Evolutionary conservation across 2,888 invertebrate genomes (phyloP), one percentile per base, ranked within the genome.

Genomic region (Drosophila suboccidentalis): DNA sequence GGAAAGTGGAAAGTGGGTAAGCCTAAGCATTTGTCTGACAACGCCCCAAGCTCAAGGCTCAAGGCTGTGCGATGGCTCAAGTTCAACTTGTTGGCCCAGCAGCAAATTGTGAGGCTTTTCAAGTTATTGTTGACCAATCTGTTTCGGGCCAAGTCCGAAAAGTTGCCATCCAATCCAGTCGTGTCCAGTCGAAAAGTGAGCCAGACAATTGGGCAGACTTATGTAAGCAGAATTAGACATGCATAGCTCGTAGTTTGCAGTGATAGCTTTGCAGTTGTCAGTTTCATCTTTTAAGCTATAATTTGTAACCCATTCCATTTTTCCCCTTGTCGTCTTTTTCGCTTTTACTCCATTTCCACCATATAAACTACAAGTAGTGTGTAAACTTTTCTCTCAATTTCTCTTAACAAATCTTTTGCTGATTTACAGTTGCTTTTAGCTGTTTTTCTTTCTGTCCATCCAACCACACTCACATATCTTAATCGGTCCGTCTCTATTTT

Each of bases 51-150:
- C 75, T 78, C 78, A 78, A 49, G 46, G 78, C 66, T 53, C 58
- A 49, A n/a, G 55, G 54, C 71, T 57, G 49, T 34, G 26, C 26
- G 55, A 29, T 11, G 53, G 61, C 83, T 86, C 83, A 86, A 83
- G 87, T 89, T 89, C 73, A 89, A 81, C 85, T 74, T 81, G 85
- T 69, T 81, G 75, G 76, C 58, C 62, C 64, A 62, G 84, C 64
- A 62, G 84, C 87, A 87, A 88, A 80, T 84, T 87, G 85, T 69
- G 68, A 71, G 82, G 70, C 68, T 68, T 87, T 89, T 80, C 83
- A 50, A 88, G 77, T 80, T 83, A 88, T 88, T 82, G 88, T 87
- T 85, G 82, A 85, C 88, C 81, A 87, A 70, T 73, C 62, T 47
- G 57, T 55, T 62, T 44, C 17, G 54, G 61, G 57, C 34, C 57